Conservation (phyloP, 2,888 invertebrate species). For the Euspilapteryx auroguttella region DNA sequence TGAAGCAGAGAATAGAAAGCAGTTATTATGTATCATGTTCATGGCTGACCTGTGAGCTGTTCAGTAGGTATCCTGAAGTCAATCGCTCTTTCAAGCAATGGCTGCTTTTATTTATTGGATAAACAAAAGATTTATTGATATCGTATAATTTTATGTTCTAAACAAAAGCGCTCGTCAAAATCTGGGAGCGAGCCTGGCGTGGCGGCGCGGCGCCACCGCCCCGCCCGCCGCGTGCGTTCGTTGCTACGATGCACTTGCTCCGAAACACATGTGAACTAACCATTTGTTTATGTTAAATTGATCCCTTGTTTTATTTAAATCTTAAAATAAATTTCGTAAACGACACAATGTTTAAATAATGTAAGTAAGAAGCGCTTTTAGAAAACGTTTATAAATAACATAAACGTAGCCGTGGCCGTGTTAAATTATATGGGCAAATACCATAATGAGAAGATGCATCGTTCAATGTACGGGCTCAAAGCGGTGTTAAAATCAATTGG, state of each 20-base stretch:
- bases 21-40: too few relatives aligned
- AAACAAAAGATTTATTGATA: conserved; percentile 56
- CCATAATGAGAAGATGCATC: conserved; percentile 5
- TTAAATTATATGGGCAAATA: conserved; percentile 1
- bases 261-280: conserved; percentile 43
- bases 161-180: conserved; percentile 42
- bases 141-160: conserved; percentile 59
- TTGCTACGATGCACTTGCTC: conserved; percentile 14
- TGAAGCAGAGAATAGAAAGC: too few relatives aligned
- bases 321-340: conserved; percentile 25
- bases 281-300: conserved; percentile 32
- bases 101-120: conserved; percentile 43
- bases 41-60: too few relatives aligned
- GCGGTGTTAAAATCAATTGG: conserved; percentile 50
- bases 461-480: conserved; percentile 16
- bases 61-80: too few relatives aligned
- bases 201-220: conserved; percentile 9
- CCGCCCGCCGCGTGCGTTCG: conserved; percentile 9
- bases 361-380: too few relatives aligned
- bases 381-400: too few relatives aligned
- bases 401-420: too few relatives aligned
- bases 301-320: conserved; percentile 33
- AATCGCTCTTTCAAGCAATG: too few relatives aligned
- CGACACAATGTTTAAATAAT: conserved; percentile 21
- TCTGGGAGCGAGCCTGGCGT: conserved; percentile 11